phyloP scores from a whole-genome alignment of 2,797 vertebrate species.

The Rhinophrynus dorsalis region DNA sequence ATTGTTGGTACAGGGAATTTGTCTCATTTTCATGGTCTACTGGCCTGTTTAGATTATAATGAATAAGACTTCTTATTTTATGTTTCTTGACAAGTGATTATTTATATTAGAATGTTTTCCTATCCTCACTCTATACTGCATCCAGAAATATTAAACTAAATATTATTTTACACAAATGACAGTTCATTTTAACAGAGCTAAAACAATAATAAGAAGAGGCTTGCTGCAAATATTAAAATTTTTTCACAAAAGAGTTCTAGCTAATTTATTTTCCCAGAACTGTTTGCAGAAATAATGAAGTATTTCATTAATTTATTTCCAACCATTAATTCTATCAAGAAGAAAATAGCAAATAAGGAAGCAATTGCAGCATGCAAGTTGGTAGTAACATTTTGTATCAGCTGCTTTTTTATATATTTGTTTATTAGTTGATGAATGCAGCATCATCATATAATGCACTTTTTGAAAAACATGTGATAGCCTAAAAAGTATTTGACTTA shows the following conservation, averaged over 20 bases:
- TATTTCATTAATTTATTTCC: neutral
- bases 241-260: constrained; percentile 9
- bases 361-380: neutral
- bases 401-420: neutral
- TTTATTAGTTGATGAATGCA: constrained; percentile 1
- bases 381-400: neutral
- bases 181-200: neutral
- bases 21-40: no score
- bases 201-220: neutral
- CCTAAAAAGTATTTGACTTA: constrained; percentile 16
- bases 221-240: constrained; percentile 16
- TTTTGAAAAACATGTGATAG: constrained; percentile 6
- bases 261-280: constrained; percentile 5
- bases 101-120: no score
- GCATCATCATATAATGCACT: constrained; percentile 17
- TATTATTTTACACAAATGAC: neutral
- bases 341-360: neutral
- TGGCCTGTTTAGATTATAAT: neutral
- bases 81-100: neutral
- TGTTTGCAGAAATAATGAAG: neutral
- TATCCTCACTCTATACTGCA: no score
- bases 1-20: no score
- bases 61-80: neutral
- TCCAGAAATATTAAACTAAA: no score
- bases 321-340: neutral